Evolutionary conservation across 2,888 invertebrate species (phyloP).

Genomic region (Alentia gelatinosa): DNA sequence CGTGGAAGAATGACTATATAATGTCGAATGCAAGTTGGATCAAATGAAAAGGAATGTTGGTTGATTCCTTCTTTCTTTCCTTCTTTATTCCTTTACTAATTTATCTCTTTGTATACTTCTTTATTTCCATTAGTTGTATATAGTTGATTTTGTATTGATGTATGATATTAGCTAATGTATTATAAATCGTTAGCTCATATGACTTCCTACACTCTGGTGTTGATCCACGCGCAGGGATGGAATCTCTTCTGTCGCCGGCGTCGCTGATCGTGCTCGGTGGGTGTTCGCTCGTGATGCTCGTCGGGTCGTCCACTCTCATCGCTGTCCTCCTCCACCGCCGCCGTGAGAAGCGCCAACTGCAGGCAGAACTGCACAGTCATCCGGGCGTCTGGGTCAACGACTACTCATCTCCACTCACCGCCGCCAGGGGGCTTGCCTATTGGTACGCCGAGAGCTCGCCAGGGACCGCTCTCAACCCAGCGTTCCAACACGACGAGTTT

Average conservation of each 20-base stretch:
- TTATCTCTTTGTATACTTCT: too few species aligned
- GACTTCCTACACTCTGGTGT: too few species aligned
- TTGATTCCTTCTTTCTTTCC: too few species aligned
- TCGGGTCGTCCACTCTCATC: not conserved
- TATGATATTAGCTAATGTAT: too few species aligned
- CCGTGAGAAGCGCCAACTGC: conserved; percentile 31
- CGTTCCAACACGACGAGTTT: conserved; percentile 26
- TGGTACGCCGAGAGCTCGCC: not conserved
- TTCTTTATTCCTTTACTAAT: too few species aligned
- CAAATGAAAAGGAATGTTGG: too few species aligned
- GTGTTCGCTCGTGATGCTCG: not conserved
- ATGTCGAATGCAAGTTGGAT: too few species aligned
- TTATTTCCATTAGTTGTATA: too few species aligned
- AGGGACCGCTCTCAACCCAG: conserved; percentile 5
- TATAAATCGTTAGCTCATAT: too few species aligned
- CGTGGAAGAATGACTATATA: too few species aligned
- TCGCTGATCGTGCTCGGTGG: conserved; percentile 18
- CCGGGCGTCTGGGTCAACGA: conserved; percentile 17
- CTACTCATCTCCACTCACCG: not conserved
- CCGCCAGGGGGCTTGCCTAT: conserved; percentile 12
- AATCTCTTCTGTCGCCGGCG: conserved; percentile 6
- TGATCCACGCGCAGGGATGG: not conserved
- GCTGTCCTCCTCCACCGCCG: not conserved
- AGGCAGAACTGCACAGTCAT: not conserved
- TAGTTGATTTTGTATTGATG: too few species aligned